A percentile compares a stretch with the other conserved stretches of the same genome.
Evolutionary conservation across 2,888 invertebrate genomes (phyloP).

Genomic region (Aspidiotus destructor): DNA sequence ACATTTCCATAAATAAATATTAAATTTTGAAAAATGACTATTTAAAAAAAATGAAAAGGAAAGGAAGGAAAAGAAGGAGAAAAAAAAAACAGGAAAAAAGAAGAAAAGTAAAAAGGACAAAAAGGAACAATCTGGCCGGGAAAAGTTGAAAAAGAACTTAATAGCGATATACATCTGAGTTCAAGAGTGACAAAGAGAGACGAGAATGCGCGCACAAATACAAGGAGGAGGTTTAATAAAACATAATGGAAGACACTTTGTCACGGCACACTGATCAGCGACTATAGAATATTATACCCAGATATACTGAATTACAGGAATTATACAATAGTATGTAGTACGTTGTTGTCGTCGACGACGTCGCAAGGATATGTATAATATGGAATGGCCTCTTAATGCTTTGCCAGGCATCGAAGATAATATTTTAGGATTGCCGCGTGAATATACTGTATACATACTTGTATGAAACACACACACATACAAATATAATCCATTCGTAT

Average conservation of each 20-base stretch:
- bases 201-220: conserved; percentile 1
- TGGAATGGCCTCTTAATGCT: conserved; percentile 17
- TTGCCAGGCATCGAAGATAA: conserved; percentile 29
- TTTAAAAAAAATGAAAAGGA: conserved; percentile 21
- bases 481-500: too few relatives aligned
- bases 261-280: conserved; percentile 32
- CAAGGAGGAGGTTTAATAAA: conserved; percentile 32
- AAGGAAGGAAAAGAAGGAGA: conserved; percentile 18
- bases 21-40: conserved; percentile 27
- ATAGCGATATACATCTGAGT: conserved; percentile 5
- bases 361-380: background rate
- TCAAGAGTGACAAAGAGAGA: too few relatives aligned
- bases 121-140: conserved; percentile 30
- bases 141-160: conserved; percentile 26
- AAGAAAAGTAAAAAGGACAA: conserved; percentile 21
- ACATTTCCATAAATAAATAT: conserved; percentile 10
- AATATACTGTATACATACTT: background rate
- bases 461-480: background rate
- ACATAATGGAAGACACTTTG: conserved; percentile 33
- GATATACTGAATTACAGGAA: conserved; percentile 26
- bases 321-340: conserved; percentile 10
- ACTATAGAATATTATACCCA: conserved; percentile 21
- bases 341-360: conserved; percentile 22
- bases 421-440: conserved; percentile 29
- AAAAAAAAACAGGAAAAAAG: conserved; percentile 11